Evolutionary conservation across 2,888 invertebrate species (phyloP), one percentile per base, ranked within the genome.

Genomic region (Ferrisia virgata): DNA sequence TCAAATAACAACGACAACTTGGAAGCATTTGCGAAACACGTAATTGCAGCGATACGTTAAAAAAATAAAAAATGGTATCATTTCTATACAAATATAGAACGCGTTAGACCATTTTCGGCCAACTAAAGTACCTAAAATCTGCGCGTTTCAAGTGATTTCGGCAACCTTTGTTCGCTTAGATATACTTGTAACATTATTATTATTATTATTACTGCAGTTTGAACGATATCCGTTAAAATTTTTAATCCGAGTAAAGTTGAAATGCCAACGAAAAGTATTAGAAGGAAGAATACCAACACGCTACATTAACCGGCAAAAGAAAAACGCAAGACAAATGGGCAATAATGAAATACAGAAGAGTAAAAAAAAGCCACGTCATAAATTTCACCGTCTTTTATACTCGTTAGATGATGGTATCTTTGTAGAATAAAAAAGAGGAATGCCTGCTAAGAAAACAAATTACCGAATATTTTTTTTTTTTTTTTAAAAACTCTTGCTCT

Each of bases 401-500:
- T 64, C 64, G 64, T 28, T 28, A 28, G 22, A 58, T 64, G 64
- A 64, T 28, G 64, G 4, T 64, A 28, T 64, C 28, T 64, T 31
- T 15, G 64, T 64, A 15, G 28, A 31, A 31, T 15, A 64, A 64
- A 64, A 64, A 64, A 64, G n/a, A 64, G 15, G 28, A 64, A 64
- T 64, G 64, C 64, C 64, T 64, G 64, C 64, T 64, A 64, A 15
- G 64, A 64, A 28, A 64, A 64, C 64, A 64, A 64, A 64, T 64
- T 64, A 64, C 64, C 31, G 28, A 64, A 64, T 28, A 64, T 64
- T 64, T 64, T 64, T 15, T 11, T 9, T 28, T n/a, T n/a, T n/a
- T n/a, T n/a, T n/a, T n/a, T 28, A 64, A 53, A 53, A 53, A 22
- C 53, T 53, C 53, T 53, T 28, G 64, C 15, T 64, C 3, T 28